Evolutionary conservation across 64 coral and sea anemone species (phyloP), one percentile per base, ranked within the genome.

Genomic region (Montipora capricornis): DNA sequence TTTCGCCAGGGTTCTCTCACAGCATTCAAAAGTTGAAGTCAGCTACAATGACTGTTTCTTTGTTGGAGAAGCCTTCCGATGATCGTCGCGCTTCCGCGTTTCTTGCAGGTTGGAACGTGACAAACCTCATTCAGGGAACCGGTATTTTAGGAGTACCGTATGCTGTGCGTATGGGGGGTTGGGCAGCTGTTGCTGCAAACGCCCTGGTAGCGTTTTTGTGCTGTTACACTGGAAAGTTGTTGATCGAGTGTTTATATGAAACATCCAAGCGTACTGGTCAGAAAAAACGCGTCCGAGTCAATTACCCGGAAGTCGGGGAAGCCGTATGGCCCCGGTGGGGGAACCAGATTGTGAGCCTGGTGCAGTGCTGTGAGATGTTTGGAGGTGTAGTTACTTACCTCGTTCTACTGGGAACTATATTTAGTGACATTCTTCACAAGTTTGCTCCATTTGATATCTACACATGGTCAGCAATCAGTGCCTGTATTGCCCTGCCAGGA

Each of bases 311-410:
- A 15, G 88, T 97, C 17, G 95, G 92, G 20, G 95, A 94, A 81
- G 95, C 95, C 14, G 92, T 94, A 16, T 97, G 95, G 95, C 95
- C 95, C 8, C 69, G 92, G 0, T 97, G 92, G 88, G 95, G 95
- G 11, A 97, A 97, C 83, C 90, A 77, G 20, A 82, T 97, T 76
- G 82, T 97, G 20, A 97, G 95, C 22, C 44, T 97, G 44, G 87
- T 97, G 17, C 95, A 97, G 90, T 93, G 94, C 4, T 94, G 92
- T 22, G 95, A 97, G 76, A 97, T 97, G 95, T 97, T 94, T 84
- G 95, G 95, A 8, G 95, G 89, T 1, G 87, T 92, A 6, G 87
- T 97, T 13, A 91, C 94, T 77, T 97, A 94, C 70, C 90, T 97
- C 73, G 92, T 97, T 16, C 77, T 97, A 0, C 51, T 97, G 49